Evolutionary conservation across 2,113 vertebrate species (phyloP).

Genomic region (Bambusicola thoracicus): DNA sequence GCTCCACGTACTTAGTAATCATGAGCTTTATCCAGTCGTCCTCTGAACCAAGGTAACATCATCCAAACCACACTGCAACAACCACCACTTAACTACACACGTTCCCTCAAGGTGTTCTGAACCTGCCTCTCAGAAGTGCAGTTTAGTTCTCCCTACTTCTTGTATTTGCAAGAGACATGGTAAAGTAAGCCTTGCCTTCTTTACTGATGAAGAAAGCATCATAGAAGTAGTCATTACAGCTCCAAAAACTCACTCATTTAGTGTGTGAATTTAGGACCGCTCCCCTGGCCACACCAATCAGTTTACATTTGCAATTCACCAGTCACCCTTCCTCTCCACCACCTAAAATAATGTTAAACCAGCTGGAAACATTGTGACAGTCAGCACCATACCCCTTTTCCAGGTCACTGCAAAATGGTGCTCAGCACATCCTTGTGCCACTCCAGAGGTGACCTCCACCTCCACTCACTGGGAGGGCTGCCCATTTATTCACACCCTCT

Average conservation of each 20-base stretch:
- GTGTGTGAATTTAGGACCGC: background rate
- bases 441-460: background rate
- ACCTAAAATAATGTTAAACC: background rate
- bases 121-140: background rate
- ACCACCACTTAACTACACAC: background rate
- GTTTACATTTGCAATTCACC: background rate
- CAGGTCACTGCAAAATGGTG: background rate
- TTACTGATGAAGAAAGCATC: background rate
- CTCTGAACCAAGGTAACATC: background rate
- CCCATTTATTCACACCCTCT: slow-evolving; percentile 12
- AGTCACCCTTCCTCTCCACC: background rate
- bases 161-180: background rate
- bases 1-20: too few relatives aligned
- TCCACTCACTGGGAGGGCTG: background rate
- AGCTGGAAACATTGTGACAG: background rate
- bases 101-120: background rate
- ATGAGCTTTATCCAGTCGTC: too few relatives aligned
- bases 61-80: background rate
- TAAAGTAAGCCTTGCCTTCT: background rate
- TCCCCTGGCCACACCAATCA: background rate
- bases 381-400: background rate
- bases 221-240: background rate
- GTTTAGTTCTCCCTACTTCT: background rate
- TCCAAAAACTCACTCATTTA: background rate
- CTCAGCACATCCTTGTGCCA: background rate